Evolutionary conservation across 2,797 vertebrate species (phyloP), one percentile per base, ranked within the genome.

Genomic region (Vultur gryphus): DNA sequence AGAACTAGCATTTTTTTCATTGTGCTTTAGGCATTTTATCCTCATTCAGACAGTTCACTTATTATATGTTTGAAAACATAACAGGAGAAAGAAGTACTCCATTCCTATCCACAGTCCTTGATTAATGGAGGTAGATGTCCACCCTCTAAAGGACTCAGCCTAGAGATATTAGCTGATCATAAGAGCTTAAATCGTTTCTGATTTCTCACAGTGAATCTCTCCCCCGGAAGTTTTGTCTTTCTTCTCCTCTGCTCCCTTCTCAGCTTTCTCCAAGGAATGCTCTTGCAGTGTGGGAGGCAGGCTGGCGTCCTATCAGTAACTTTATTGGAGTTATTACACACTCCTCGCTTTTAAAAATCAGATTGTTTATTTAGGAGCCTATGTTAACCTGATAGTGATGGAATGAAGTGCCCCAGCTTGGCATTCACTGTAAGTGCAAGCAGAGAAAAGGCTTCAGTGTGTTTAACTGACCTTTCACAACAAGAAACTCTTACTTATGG

Each of bases 341-440:
- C 83, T 94, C 66, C n/a, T 93, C 13, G 8, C 77, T 91, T 88
- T 91, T 95, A 87, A 95, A 94, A 91, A 84, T 91, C 80, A 49
- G 28, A 48, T 84, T 90, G 73, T 96, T 96, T 96, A 96, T 90
- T 95, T 96, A 93, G 95, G 62, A 95, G 35, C 33, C 76, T 69
- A 0, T 61, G 91, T 78, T 91, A 90, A 90, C 61, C 87, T 13
- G 89, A 95, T 95, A 96, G 69, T 28, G 70, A 77, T 90, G 93
- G 91, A 96, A 97, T 95, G 62, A 94, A 94, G 83, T 87, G 67
- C 66, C 73, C 41, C 62, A 87, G 62, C 77, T 93, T 94, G 92
- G 93, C 87, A 92, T 73, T 92, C 71, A 2, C 51, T 66, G 6
- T 64, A 62, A 88, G 35, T 64, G 70, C 55, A 72, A 84, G 83